A percentile compares a stretch with the other conserved stretches of the same genome.
phyloP scores from a whole-genome alignment of 2,797 vertebrate genomes.

The Mareca penelope region DNA sequence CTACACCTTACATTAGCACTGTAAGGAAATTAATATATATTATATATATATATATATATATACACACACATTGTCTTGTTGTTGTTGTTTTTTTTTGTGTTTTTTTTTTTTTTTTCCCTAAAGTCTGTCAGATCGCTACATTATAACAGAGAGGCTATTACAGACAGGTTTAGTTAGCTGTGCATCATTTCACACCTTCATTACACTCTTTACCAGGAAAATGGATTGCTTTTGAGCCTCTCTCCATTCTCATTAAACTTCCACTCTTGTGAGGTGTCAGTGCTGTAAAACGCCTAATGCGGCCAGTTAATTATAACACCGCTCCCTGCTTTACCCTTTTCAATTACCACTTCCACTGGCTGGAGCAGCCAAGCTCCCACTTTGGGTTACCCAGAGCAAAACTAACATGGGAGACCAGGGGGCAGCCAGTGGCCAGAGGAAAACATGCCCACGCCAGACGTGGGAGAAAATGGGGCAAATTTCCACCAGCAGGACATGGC shows the following conservation, averaged over 20 bases:
- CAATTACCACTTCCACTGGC: slow-evolving; percentile 33
- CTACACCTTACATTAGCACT: background rate
- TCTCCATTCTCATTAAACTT: slow-evolving; percentile 70
- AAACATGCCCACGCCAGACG: rapidly evolving
- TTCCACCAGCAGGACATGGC: background rate
- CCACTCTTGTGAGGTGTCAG: slow-evolving; percentile 57
- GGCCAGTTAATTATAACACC: slow-evolving; percentile 69
- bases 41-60: background rate
- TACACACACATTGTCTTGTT: background rate
- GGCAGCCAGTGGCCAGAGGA: background rate
- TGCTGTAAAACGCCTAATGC: slow-evolving; percentile 67
- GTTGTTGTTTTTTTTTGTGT: background rate
- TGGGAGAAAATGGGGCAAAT: background rate
- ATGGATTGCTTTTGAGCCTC: slow-evolving; percentile 66
- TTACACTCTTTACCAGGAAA: slow-evolving; percentile 62
- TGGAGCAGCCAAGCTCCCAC: background rate
- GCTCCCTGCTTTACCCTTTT: slow-evolving; percentile 59
- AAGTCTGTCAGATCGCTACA: slow-evolving; percentile 18
- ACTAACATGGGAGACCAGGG: background rate
- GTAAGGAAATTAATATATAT: background rate
- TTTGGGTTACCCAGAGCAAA: background rate
- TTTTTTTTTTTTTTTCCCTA: background rate
- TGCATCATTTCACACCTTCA: slow-evolving; percentile 65
- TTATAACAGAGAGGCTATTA: slow-evolving; percentile 58
- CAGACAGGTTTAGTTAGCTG: slow-evolving; percentile 51